A percentile compares a stretch with the other conserved stretches of the same genome.
Evolutionary conservation across 2,888 invertebrate genomes (phyloP).

Genomic region (Chrysolina oricalcia): DNA sequence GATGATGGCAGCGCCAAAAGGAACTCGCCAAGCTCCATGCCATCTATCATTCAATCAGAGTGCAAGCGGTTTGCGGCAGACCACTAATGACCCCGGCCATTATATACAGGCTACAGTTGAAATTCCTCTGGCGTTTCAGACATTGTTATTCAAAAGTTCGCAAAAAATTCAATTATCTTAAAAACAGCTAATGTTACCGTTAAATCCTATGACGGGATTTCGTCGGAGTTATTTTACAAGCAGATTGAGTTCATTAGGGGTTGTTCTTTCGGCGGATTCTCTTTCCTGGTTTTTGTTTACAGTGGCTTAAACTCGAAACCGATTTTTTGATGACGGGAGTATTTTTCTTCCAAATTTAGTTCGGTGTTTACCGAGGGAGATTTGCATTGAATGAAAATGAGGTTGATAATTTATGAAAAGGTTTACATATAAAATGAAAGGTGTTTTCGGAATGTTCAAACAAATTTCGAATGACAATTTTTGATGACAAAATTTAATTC

Average conservation of each 20-base stretch:
- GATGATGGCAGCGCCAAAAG: conserved; percentile 56
- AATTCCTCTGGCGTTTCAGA: conserved; percentile 17
- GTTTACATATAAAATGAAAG: too few relatives aligned
- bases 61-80: conserved; percentile 56
- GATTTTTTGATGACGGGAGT: conserved; percentile 34
- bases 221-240: conserved; percentile 40
- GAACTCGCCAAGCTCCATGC: conserved; percentile 55
- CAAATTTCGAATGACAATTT: too few relatives aligned
- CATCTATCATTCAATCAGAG: conserved; percentile 67
- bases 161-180: conserved; percentile 56
- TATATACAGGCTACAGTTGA: conserved; percentile 56
- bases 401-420: too few relatives aligned
- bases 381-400: background rate
- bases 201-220: conserved; percentile 46
- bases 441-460: too few relatives aligned
- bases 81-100: conserved; percentile 66
- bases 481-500: too few relatives aligned
- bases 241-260: conserved; percentile 43
- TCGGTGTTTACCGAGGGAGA: background rate
- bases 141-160: conserved; percentile 26
- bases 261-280: conserved; percentile 32
- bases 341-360: conserved; percentile 23
- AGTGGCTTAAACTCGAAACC: conserved; percentile 11
- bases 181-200: conserved; percentile 44
- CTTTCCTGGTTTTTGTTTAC: conserved; percentile 40